Conservation (phyloP, 1,140 invertebrate species). For the Pseudomyrmex sp. region DNA sequence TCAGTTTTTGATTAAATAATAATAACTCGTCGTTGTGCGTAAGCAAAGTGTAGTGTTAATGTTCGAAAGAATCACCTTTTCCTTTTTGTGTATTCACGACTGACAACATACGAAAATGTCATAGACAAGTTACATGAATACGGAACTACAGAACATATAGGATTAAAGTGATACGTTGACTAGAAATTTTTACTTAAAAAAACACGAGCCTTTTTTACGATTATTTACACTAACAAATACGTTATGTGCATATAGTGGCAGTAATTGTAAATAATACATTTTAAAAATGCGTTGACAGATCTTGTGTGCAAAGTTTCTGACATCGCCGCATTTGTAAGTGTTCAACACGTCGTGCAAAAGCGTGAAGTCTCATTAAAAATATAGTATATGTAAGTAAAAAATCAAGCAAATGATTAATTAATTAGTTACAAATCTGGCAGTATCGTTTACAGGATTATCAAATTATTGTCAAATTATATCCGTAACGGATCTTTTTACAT, state of each 20-base stretch:
- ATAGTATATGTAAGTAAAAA: background rate
- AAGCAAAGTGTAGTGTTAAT: background rate
- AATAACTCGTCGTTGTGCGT: too few relatives aligned
- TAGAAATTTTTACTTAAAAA: slow-evolving; percentile 71
- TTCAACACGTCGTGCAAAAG: slow-evolving; percentile 63
- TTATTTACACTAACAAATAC: slow-evolving; percentile 69
- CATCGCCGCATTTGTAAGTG: slow-evolving; percentile 61
- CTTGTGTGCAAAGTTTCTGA: slow-evolving; percentile 37
- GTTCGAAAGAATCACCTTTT: background rate
- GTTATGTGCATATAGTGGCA: background rate
- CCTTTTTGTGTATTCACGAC: background rate
- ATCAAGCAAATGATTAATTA: background rate
- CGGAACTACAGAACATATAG: background rate
- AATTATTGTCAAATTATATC: slow-evolving; percentile 39
- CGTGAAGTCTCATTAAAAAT: slow-evolving; percentile 5
- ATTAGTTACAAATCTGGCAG: background rate
- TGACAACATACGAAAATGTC: background rate
- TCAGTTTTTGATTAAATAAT: too few relatives aligned
- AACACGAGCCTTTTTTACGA: slow-evolving; percentile 78
- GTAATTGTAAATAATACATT: slow-evolving; percentile 61
- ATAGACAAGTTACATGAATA: background rate
- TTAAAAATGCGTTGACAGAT: slow-evolving; percentile 22
- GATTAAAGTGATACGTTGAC: slow-evolving; percentile 62
- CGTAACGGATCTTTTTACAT: too few relatives aligned
- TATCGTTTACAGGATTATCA: background rate